These are phyloP conservation scores for Brienomyrus brachyistius DNA, from an alignment of 2,113 vertebrate genomes.

Conservation along the genomic window DNA sequence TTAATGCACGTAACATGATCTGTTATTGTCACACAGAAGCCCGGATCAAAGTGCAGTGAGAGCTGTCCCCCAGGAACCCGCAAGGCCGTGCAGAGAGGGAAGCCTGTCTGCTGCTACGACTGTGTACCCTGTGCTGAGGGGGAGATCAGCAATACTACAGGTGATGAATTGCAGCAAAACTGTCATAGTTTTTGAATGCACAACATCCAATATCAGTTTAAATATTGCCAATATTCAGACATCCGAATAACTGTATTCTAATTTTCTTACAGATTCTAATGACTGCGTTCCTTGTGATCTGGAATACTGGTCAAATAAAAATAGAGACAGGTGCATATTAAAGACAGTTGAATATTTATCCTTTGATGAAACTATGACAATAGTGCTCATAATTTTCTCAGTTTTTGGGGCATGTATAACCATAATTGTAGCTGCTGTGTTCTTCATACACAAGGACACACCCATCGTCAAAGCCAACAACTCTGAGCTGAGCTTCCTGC, in stretches of 20 bases:
- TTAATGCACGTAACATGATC: neutral
- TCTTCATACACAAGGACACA: neutral
- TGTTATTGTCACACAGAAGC: neutral
- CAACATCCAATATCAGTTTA: too few species aligned
- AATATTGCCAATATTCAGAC: neutral
- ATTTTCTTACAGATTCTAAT: neutral
- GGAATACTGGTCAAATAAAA: neutral
- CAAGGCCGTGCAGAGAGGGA: too few species aligned
- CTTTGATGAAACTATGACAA: neutral
- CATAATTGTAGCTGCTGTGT: neutral
- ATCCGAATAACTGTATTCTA: too few species aligned
- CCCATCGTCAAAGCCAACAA: neutral
- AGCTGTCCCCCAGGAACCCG: too few species aligned
- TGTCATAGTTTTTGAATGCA: too few species aligned
- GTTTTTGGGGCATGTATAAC: neutral
- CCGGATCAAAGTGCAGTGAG: too few species aligned
- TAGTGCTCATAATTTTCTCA: neutral
- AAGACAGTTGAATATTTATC: neutral
- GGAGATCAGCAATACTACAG: too few species aligned
- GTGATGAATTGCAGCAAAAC: neutral
- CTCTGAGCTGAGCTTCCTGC: too few species aligned
- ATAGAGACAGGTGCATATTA: neutral
- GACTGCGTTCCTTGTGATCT: neutral
- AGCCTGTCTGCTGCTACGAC: too few species aligned
- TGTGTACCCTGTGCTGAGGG: too few species aligned